Evolutionary conservation across 2,888 invertebrate species (phyloP), one percentile per base, ranked within the genome.

Genomic region (Drosophila macrospina): DNA sequence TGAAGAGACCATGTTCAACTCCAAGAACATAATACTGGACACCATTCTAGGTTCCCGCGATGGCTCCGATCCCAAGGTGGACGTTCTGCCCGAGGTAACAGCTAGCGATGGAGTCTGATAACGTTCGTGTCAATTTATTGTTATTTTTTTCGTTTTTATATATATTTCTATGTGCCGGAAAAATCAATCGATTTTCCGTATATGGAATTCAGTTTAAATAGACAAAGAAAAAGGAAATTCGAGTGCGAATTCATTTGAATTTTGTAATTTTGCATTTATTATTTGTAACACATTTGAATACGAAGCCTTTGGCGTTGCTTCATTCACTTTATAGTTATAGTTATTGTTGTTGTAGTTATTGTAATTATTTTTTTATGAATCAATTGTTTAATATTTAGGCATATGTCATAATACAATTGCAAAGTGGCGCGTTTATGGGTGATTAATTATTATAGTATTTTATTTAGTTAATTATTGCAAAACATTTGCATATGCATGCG

Each of bases 11-110:
- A 82, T 92, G 2, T 50, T 52, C 28, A 91, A 88, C 60, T 90
- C 92, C 2, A 92, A 91, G 75, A 76, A 83, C 20, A 80, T 89
- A 36, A 83, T 92, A 30, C 48, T 91, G 60, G 88, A 91, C 56
- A 88, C 90, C n/a, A 89, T 91, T 44, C 42, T 80, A 0, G 74
- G 74, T 0, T 62, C 83, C 0, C 70, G 74, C 13, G 54, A 52
- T 15, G 32, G 26, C 16, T 20, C 8, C 4, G 54, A 36, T 6
- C 7, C 20, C 15, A 41, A 37, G 24, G 6, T 48, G 30, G 30
- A 50, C 1, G 4, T 1, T 10, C 47, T 24, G 24, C n/a, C 60
- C 1, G 57, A 65, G 10, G 7, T 47, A 34, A 11, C 65, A 2
- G 37, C 52, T 20, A 63, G 52, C 16, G 61, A 66, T n/a, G 66